Evolutionary conservation across 2,888 invertebrate species (phyloP), one percentile per base, ranked within the genome.

Genomic region (Scaptomyza caliginosa): DNA sequence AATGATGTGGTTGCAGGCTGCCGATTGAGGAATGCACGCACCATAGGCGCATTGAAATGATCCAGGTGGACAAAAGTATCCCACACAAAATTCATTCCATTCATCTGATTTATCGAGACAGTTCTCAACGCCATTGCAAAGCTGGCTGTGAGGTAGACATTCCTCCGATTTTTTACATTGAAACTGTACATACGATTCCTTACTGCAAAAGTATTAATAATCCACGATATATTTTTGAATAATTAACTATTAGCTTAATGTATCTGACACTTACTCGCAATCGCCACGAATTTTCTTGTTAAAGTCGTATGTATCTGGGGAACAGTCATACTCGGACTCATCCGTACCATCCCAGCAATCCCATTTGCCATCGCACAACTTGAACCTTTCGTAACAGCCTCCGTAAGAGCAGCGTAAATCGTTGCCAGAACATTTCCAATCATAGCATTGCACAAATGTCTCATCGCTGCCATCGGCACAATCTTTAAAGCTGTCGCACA

Each of bases 101-200:
- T 89, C 89, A 59, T 89, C 89, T 0, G 89, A 86, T 2, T 57
- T 64, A 67, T 90, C 89, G 0, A 1, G 2, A 46, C 89, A 90
- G 26, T 90, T 17, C 10, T 7, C 46, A 16, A 34, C 0, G 3
- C 71, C 71, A 19, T 74, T n/a, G 16, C 71, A 74, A 0, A 52
- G 0, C 0, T 17, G 2, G 1, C 7, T 23, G 17, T 19, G 24
- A 19, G 17, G 3, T 0, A 68, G 24, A 19, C 63, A 71, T 26
- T 62, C 42, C 6, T 46, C 51, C 0, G 45, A 42, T 3, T 23
- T 0, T 11, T 16, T 3, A 17, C 74, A 71, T 42, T 57, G 13
- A 34, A 45, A 71, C 16, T 56, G 11, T 10, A 11, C 3, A 11
- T 24, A 43, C 0, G 0, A 0, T 4, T 21, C 1, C 0, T 8